A percentile compares a stretch with the other conserved stretches of the same genome.
These are phyloP conservation scores for Miichthys miiuy DNA, from an alignment of 2,797 vertebrate genomes.

Conservation along the genomic window DNA sequence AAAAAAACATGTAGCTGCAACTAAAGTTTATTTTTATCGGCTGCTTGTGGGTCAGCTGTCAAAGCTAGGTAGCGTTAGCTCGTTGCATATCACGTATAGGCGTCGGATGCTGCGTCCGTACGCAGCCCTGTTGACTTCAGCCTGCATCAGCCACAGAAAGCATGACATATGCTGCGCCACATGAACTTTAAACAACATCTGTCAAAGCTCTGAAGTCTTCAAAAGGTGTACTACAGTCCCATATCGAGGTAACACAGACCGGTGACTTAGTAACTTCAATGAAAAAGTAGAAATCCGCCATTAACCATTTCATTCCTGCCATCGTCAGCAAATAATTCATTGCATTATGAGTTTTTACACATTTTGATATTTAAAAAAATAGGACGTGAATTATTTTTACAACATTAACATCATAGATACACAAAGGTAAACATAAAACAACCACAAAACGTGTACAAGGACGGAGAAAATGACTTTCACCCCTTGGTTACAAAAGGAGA, in stretches of 20 bases:
- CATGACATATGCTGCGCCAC: fast-evolving
- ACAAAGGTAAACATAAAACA: too few species aligned
- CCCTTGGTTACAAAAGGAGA: too few species aligned
- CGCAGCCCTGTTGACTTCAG: background rate
- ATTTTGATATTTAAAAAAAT: too few species aligned
- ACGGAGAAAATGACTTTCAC: too few species aligned
- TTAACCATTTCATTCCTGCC: background rate
- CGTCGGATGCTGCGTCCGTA: background rate
- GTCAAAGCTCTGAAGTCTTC: fast-evolving
- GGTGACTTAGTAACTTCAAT: background rate
- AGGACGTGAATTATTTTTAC: background rate
- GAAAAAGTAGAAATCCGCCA: too few species aligned
- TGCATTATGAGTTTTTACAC: too few species aligned
- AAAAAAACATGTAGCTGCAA: fast-evolving
- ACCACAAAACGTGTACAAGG: too few species aligned
- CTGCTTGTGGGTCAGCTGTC: background rate
- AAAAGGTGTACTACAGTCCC: too few species aligned
- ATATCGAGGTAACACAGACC: too few species aligned
- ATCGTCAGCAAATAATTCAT: too few species aligned
- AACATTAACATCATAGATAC: too few species aligned
- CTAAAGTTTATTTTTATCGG: background rate
- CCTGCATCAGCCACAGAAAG: fast-evolving
- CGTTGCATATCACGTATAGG: too few species aligned
- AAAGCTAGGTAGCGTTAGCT: conserved; percentile 3
- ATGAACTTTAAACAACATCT: background rate